Evolutionary conservation across 2,797 vertebrate genomes (phyloP), one percentile per base, ranked within the genome.

Genomic region (Micrastur ruficollis): DNA sequence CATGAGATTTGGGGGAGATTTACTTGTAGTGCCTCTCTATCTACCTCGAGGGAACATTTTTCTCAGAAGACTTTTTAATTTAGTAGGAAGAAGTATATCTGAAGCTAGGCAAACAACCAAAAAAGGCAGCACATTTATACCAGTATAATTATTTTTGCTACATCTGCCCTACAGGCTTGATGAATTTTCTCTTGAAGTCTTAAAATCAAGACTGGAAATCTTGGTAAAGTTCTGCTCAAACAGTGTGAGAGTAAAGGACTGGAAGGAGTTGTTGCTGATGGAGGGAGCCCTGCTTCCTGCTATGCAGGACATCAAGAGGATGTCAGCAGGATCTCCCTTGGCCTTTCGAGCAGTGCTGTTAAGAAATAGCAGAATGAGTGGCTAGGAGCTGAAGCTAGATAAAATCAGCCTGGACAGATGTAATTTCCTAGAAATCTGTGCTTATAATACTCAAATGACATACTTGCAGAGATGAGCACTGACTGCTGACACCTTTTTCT

Each of bases 1-100:
- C 34, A 31, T 79, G 80, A 82, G 94, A 91, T 89, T 96, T 89
- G 53, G 12, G 15, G 21, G 36, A 67, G 84, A 88, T 96, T 95
- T 95, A 72, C 61, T 88, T 89, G 32, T 72, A 76, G 62, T 66
- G 38, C 90, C 29, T 42, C 59, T 85, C 61, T 34, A 4, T 70
- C 83, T 88, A 70, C 71, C 67, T 70, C 53, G 52, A 95, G 71
- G 74, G 91, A 92, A 65, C 26, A 12, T 70, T 91, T 94, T 86
- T 81, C 61, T 72, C 68, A 25, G 52, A 73, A 80, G 47, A 8
- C 63, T 65, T 80, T 68, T 89, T 92, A 92, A 91, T 96, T 93
- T 93, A 83, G 50, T 81, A 49, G 47, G 86, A 90, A 74, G 53
- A 75, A 81, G 31, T 17, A 3, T 81, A 75, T 86, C 82, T 84